Base-by-base conservation (phyloP, 2,113 vertebrate genomes). In the Urocynchramus pylzowi region DNA sequence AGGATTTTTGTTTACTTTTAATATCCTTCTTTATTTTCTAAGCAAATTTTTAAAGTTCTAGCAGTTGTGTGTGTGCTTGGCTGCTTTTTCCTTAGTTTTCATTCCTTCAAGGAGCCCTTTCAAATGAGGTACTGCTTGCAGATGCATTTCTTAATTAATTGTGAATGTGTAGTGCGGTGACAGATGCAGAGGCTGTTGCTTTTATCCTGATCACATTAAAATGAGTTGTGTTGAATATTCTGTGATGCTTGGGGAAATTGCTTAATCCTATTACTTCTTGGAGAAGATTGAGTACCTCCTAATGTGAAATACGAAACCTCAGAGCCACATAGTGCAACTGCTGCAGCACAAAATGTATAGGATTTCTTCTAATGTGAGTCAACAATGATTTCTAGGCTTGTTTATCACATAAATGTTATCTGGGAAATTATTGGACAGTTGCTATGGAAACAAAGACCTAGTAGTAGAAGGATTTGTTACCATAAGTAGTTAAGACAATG, bases 401-500 rank as follows among this genome's bases (percentile, higher is more conserved):
- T 98, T 98, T 97, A 79, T 98, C 93, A 97, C 95, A 78, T 91
- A 96, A 95, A 92, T 97, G 94, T 96, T 97, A 96, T 95, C 96
- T 93, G 84, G 88, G 87, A 97, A 98, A 97, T 98, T 97, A 97
- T 94, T 92, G 83, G 96, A 96, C 73, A 83, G 94, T 98, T 96
- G 87, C 95, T 94, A 95, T 92, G 96, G 97, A 84, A 97, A 97
- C 92, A 54, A 84, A 97, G 79, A 74, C 57, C 71, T 87, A 50
- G 82, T 76, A 68, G 67, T 90, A 59, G 90, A 95, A 70, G 95
- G 84, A 96, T 95, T 75, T 97, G 87, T 97, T 96, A 90, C 47
- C 88, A 21, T 83, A 96, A 97, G 93, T 84, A 87, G 52, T 91
- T 97, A 93, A 98, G 95, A 96, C 83, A 95, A 95, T 96, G 74